Percentiles rank a stretch among this genome's conserved stretches.
These are phyloP conservation scores for Cotesia congregata DNA, from an alignment of 2,888 invertebrate genomes.

Conservation along the genomic window DNA sequence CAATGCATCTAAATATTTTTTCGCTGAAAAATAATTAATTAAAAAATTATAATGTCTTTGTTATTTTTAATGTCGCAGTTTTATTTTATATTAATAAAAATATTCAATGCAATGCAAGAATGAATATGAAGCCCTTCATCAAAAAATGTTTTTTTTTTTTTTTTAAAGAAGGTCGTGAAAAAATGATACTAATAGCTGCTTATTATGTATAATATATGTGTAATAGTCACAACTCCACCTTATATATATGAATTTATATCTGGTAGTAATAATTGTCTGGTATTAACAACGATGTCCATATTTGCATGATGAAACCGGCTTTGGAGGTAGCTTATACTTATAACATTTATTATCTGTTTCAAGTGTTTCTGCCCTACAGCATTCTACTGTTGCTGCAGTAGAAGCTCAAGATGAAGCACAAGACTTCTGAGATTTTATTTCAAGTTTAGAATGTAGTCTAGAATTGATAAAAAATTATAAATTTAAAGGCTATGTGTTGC, in stretches of 20 bases:
- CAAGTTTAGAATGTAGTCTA: no score
- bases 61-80: no score
- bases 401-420: neutral
- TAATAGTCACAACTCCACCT: conserved; percentile 1
- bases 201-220: neutral
- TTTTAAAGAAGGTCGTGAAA: neutral
- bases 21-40: neutral
- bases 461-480: no score
- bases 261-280: conserved; percentile 54
- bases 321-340: conserved; percentile 45
- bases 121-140: neutral
- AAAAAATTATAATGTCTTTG: neutral
- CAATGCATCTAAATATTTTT: neutral
- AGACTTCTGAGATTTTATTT: neutral
- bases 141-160: neutral
- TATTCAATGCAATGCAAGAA: neutral
- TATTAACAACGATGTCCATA: conserved; percentile 53
- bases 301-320: conserved; percentile 41
- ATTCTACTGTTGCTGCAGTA: neutral
- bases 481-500: no score
- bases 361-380: conserved; percentile 17
- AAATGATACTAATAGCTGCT: neutral
- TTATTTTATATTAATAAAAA: no score
- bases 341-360: conserved; percentile 55
- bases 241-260: neutral